Evolutionary conservation across 1,140 invertebrate species (phyloP), one percentile per base, ranked within the genome.

Genomic region (Aricia agestis): DNA sequence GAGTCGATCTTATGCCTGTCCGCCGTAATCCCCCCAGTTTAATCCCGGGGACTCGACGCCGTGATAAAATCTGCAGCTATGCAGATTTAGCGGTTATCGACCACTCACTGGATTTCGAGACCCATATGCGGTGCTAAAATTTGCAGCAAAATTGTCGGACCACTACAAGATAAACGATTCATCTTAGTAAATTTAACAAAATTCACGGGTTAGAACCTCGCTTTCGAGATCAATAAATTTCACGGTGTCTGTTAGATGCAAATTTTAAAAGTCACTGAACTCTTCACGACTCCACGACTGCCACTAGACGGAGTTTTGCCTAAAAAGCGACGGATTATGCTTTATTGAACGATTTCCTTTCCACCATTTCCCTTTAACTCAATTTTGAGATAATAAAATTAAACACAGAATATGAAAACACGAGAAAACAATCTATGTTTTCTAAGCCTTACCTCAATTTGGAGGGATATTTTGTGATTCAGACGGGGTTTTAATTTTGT

Each of bases 21-120:
- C 59, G 58, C 17, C 59, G 59, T 63, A 63, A 63, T 63, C 59
- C 59, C 59, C 25, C 59, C 59, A 63, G 18, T 63, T 19, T 63
- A 63, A 63, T 63, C 59, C 18, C 59, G 59, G 59, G 59, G 59
- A 19, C 59, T 63, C 59, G 5, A 25, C 19, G 59, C 19, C 59
- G 59, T 19, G 59, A 63, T 63, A 63, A 19, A 63, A 63, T 63
- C 59, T 63, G 59, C 59, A 11, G 59, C 59, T 18, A 63, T 19
- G 25, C 59, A 63, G 59, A 63, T 63, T 63, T 10, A 11, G 59
- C 59, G 59, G 59, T 63, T 63, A 63, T 63, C 59, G 59, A 63
- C 59, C 59, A 19, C 59, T 52, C 45, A 13, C 45, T 52, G 45
- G 9, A 52, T 52, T 52, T 52, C 45, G 45, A 13, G 45, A 13